Evolutionary conservation across 2,113 vertebrate species (phyloP).

Genomic region (Osmerus eperlanus): DNA sequence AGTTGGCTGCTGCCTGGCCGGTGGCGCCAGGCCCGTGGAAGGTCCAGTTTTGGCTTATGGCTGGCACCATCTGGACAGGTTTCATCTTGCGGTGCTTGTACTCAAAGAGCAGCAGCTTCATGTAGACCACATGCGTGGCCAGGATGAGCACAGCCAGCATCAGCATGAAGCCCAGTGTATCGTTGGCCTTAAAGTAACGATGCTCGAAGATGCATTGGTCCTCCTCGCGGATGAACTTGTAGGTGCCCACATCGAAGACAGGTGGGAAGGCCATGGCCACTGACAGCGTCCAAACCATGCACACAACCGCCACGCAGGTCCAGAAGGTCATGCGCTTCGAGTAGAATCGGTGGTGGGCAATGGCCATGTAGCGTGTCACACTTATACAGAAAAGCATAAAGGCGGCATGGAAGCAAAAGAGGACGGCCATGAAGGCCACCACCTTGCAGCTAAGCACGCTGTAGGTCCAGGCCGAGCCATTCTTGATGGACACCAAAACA

Average conservation of each 20-base stretch:
- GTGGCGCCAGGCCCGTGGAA: constrained; percentile 88
- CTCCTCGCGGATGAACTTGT: constrained; percentile 87
- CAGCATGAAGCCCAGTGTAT: constrained; percentile 88
- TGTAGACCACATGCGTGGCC: constrained; percentile 87
- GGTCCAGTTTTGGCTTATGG: constrained; percentile 86
- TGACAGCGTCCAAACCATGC: constrained; percentile 89
- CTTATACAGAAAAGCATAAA: constrained; percentile 92
- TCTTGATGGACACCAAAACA: constrained; percentile 84
- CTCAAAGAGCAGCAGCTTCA: constrained; percentile 87
- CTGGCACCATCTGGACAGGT: constrained; percentile 88
- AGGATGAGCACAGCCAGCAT: constrained; percentile 88
- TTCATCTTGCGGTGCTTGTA: constrained; percentile 92
- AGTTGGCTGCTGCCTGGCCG: constrained; percentile 88
- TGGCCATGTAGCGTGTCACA: constrained; percentile 88
- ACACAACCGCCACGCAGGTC: constrained; percentile 86
- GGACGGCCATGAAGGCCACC: constrained; percentile 88
- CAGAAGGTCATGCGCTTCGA: constrained; percentile 89
- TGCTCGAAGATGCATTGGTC: constrained; percentile 92
- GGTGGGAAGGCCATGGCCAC: constrained; percentile 90
- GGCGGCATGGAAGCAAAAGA: constrained; percentile 88
- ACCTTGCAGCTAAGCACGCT: constrained; percentile 88
- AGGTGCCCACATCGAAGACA: constrained; percentile 86
- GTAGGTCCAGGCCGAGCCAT: constrained; percentile 87
- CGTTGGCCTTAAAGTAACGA: constrained; percentile 88
- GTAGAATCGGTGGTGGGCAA: constrained; percentile 90